Percentiles rank a stretch among this genome's conserved stretches.
These are phyloP conservation scores for Chloroceryle inda DNA, from an alignment of 2,797 vertebrate genomes.

Conservation along the genomic window DNA sequence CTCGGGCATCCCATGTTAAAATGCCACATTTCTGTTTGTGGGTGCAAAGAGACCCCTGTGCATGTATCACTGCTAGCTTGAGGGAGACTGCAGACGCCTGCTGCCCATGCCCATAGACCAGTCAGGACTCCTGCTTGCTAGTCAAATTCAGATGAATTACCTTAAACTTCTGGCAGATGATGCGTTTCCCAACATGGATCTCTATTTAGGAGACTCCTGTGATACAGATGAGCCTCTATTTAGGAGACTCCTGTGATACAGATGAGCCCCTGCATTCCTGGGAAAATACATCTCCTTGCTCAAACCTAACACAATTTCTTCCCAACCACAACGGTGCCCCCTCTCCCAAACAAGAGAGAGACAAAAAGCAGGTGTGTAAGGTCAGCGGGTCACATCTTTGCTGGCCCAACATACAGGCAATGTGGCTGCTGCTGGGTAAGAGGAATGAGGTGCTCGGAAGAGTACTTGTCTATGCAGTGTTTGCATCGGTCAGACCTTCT, in stretches of 20 bases:
- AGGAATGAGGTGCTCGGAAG: background rate
- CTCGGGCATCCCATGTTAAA: rapidly evolving
- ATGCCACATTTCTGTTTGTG: background rate
- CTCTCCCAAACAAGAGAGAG: background rate
- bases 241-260: background rate
- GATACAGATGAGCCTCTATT: background rate
- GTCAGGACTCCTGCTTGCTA: rapidly evolving
- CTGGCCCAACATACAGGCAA: rapidly evolving
- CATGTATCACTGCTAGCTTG: rapidly evolving
- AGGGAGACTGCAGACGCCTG: background rate
- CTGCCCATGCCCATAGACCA: background rate
- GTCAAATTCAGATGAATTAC: background rate
- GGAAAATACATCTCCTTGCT: background rate
- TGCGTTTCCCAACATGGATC: background rate
- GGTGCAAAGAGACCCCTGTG: background rate
- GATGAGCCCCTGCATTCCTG: background rate
- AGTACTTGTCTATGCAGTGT: background rate
- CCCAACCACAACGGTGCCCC: background rate
- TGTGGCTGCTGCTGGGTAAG: background rate
- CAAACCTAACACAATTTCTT: background rate
- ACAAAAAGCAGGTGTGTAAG: background rate
- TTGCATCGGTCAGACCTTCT: background rate
- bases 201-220: background rate
- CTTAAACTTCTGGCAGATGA: background rate
- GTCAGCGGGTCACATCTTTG: background rate